Evolutionary conservation across 2,113 vertebrate genomes (phyloP), one percentile per base, ranked within the genome.

Genomic region (Sterna hirundo): DNA sequence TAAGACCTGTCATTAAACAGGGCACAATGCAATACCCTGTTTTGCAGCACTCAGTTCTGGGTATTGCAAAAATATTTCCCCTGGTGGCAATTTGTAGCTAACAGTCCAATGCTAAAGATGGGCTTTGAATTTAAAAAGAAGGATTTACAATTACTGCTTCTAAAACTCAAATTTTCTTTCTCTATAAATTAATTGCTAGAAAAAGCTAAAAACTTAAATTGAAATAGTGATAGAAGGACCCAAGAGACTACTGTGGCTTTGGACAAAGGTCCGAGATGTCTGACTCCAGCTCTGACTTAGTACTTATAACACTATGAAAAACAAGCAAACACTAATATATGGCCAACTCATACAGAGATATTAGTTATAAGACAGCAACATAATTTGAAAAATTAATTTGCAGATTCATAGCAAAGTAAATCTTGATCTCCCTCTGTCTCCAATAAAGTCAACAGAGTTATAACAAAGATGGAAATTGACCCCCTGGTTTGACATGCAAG

Each of bases 271-370:
- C 68, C 38, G 47, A 27, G 47, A 46, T 9, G 6, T 47, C 4
- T 2, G 12, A 32, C 21, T 46, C 23, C 12, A 46, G 36, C n/a
- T 72, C 65, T 52, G 49, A n/a, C 34, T 44, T 68, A 9, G 68
- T 44, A 13, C 69, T 55, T 68, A 11, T 44, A 57, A 51, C 17
- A 10, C 13, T 14, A 14, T 34, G 23, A 42, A 82, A 71, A 69
- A 42, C 10, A 61, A 38, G 38, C 14, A 29, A 38, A 29, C 55
- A 57, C 26, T 26, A 49, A 47, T 10, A 29, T 42, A 32, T 11
- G 47, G n/a, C 23, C 5, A 47, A 11, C 3, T 47, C 18, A 4
- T 1, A 34, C 0, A 49, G 22, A 69, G 23, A 9, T 10, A 5
- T 3, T 15, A 52, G 40, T 9, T n/a, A 2, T 4, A 23, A 66